phyloP scores from a whole-genome alignment of 2,113 vertebrate species.

The Python bivittatus region DNA sequence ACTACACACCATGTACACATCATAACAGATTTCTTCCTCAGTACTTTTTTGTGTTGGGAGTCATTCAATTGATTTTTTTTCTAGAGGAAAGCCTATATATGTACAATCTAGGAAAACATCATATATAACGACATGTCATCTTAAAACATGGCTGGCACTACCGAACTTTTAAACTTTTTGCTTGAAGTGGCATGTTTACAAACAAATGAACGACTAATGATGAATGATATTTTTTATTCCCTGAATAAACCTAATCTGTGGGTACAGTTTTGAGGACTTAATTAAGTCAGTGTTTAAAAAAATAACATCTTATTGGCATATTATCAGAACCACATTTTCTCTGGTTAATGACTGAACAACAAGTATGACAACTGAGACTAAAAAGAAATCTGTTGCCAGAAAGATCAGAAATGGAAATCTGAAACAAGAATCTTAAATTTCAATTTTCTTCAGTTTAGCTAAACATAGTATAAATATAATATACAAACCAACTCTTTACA shows the following conservation, averaged over 20 bases:
- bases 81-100: neutral
- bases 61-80: slow-evolving; percentile 2
- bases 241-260: neutral
- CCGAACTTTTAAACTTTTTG: neutral
- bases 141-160: neutral
- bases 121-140: neutral
- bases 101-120: slow-evolving; percentile 4
- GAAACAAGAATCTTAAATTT: slow-evolving; percentile 26
- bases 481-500: slow-evolving; percentile 21
- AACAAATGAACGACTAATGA: neutral
- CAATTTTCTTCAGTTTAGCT: slow-evolving; percentile 6
- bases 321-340: slow-evolving; percentile 1
- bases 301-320: neutral
- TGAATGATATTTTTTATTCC: neutral
- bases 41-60: neutral
- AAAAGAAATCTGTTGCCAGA: slow-evolving; percentile 35
- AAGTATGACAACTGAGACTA: neutral
- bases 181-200: neutral
- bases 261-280: neutral
- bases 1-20: slow-evolving; percentile 33
- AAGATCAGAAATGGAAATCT: slow-evolving; percentile 19
- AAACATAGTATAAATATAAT: neutral
- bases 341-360: neutral
- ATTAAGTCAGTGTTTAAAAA: neutral
- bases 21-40: slow-evolving; percentile 43